phyloP scores from a whole-genome alignment of 37 sponge, comb jelly and placozoan species.

The Corticium candelabrum region DNA sequence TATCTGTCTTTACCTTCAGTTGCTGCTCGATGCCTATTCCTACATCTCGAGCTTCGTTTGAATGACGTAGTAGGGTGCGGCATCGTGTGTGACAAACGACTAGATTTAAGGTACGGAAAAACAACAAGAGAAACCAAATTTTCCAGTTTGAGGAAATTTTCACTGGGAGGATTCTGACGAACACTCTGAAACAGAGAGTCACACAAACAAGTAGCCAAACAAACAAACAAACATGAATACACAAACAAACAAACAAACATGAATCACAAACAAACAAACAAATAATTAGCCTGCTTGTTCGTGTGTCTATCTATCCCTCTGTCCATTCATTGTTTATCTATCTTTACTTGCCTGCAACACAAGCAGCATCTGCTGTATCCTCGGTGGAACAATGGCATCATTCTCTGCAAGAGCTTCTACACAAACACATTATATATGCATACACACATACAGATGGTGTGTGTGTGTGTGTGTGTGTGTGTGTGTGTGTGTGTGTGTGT shows the following conservation, averaged over 20 bases:
- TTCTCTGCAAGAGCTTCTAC: conserved; percentile 32
- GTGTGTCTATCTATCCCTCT: too few species aligned
- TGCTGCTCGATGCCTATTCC: too few species aligned
- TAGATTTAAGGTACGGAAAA: background rate
- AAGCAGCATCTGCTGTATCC: conserved; percentile 69
- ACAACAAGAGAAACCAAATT: background rate
- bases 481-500: too few species aligned
- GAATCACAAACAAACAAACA: too few species aligned
- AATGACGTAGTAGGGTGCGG: too few species aligned
- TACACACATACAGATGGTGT: background rate
- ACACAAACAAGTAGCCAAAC: background rate
- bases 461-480: too few species aligned
- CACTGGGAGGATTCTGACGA: background rate
- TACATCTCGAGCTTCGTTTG: too few species aligned
- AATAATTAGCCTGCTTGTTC: too few species aligned
- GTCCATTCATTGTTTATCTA: too few species aligned
- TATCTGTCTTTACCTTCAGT: too few species aligned
- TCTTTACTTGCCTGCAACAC: conserved; percentile 41
- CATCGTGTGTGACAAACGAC: background rate
- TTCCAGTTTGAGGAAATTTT: background rate
- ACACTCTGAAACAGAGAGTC: background rate
- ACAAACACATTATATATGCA: background rate
- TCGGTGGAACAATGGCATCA: conserved; percentile 18
- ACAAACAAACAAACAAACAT: conserved; percentile 19
- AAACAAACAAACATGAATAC: background rate